These are phyloP conservation scores for Cremastinae sp. DNA, from an alignment of 2,888 invertebrate species.

Conservation along the genomic window DNA sequence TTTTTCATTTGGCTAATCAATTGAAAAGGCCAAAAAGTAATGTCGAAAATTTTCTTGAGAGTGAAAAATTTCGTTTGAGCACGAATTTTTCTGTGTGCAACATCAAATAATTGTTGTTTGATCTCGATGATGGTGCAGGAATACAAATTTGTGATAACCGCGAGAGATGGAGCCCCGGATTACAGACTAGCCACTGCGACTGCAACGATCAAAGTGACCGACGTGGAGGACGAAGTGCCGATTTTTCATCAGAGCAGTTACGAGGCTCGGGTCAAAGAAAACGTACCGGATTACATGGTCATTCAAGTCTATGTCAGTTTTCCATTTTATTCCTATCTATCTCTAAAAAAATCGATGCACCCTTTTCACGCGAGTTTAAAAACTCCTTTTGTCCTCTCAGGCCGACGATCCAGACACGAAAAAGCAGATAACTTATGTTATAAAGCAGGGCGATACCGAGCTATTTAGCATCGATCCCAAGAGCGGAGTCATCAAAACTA, in stretches of 20 bases:
- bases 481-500: conserved; percentile 89
- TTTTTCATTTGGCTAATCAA: too few species aligned
- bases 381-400: conserved; percentile 78
- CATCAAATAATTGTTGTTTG: too few species aligned
- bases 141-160: conserved; percentile 92
- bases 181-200: conserved; percentile 93
- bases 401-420: conserved; percentile 92
- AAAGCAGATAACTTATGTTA: conserved; percentile 91
- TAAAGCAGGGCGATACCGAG: conserved; percentile 90
- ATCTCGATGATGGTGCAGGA: conserved; percentile 81
- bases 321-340: neutral
- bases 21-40: too few species aligned
- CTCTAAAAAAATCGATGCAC: conserved; percentile 35
- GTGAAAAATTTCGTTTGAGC: too few species aligned
- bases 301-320: conserved; percentile 87
- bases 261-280: conserved; percentile 92
- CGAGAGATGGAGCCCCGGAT: conserved; percentile 93
- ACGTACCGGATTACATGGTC: conserved; percentile 89
- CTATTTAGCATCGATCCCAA: conserved; percentile 91
- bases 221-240: conserved; percentile 92
- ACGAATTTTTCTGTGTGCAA: too few species aligned
- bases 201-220: conserved; percentile 90
- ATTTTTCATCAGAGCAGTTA: conserved; percentile 88
- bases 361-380: conserved; percentile 6
- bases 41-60: neutral